Percentiles rank a stretch among this genome's conserved stretches.
These are phyloP conservation scores for Xenus cinereus DNA, from an alignment of 2,113 vertebrate genomes.

Conservation along the genomic window DNA sequence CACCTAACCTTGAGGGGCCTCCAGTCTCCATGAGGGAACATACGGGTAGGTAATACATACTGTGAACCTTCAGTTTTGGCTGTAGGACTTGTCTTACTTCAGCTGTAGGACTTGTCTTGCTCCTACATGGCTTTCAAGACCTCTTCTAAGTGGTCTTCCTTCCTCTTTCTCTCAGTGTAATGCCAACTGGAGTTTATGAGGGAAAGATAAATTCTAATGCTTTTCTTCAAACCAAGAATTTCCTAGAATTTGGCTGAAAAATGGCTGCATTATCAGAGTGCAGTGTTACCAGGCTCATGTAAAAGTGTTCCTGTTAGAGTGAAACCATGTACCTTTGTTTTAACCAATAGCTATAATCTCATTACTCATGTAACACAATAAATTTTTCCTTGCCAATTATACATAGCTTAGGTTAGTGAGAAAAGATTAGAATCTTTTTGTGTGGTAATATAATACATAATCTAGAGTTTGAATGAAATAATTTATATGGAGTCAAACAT, in stretches of 20 bases:
- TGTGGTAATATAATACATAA: not conserved
- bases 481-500: not conserved
- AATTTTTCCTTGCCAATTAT: not conserved
- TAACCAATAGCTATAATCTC: not conserved
- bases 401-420: not conserved
- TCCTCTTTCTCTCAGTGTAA: not conserved
- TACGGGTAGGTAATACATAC: slow-evolving; percentile 78
- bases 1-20: slow-evolving; percentile 93
- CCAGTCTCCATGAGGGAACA: slow-evolving; percentile 83
- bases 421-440: not conserved
- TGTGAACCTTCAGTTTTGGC: not conserved
- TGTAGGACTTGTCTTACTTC: not conserved
- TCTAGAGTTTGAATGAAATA: not conserved
- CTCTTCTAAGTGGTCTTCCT: not conserved
- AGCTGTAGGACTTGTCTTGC: not conserved
- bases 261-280: not conserved
- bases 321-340: not conserved
- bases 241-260: not conserved
- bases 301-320: not conserved
- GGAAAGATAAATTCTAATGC: not conserved
- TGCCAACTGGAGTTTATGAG: not conserved
- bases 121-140: not conserved
- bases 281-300: not conserved
- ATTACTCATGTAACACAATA: not conserved
- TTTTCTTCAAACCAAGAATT: not conserved